Evolutionary conservation across 2,797 vertebrate species (phyloP).

Genomic region (Tangara arthus): DNA sequence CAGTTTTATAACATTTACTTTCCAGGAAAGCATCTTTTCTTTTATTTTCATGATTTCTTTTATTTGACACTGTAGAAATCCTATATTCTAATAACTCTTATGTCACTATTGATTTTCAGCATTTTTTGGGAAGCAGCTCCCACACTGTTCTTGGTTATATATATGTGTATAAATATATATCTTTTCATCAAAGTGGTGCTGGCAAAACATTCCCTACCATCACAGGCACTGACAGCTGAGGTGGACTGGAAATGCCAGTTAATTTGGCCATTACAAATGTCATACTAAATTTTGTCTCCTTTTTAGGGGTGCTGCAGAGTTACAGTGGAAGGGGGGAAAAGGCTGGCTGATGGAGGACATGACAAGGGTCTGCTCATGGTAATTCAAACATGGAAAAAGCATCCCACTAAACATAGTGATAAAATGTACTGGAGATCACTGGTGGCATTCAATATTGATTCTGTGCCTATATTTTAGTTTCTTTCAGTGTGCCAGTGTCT

Average conservation of each 20-base stretch:
- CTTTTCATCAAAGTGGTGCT: not conserved
- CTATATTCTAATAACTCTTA: not conserved
- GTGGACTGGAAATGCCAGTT: not conserved
- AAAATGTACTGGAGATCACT: not conserved
- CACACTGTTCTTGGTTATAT: slow-evolving; percentile 6
- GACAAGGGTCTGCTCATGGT: not conserved
- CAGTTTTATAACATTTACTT: not conserved
- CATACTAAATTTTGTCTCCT: not conserved
- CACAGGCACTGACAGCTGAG: slow-evolving; percentile 9
- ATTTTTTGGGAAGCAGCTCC: slow-evolving; percentile 2
- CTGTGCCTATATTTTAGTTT: not conserved
- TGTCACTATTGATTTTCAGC: not conserved
- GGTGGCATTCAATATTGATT: not conserved
- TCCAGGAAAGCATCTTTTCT: not conserved
- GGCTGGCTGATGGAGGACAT: not conserved
- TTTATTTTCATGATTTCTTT: not conserved
- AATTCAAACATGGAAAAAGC: not conserved
- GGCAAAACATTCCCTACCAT: not conserved
- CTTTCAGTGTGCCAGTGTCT: not conserved
- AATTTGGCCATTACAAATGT: not conserved
- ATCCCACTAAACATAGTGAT: not conserved
- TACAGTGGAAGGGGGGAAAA: not conserved
- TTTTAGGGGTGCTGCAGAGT: not conserved
- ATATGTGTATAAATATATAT: not conserved
- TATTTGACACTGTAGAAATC: not conserved